phyloP scores from a whole-genome alignment of 2,113 vertebrate genomes.

The Mormyrus iriodes region DNA sequence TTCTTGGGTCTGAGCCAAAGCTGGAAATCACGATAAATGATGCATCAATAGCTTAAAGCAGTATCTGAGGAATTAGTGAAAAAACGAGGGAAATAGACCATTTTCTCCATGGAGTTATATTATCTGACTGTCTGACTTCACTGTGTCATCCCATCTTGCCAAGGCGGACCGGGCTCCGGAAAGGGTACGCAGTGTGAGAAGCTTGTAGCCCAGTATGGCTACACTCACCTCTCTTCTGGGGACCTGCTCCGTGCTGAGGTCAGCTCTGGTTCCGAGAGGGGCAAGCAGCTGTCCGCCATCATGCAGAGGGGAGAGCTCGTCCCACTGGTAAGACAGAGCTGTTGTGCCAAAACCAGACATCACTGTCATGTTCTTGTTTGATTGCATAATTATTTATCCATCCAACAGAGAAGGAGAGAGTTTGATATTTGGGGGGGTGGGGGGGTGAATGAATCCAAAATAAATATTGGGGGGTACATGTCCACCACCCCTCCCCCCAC shows the following conservation, averaged over 20 bases:
- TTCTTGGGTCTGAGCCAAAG: not conserved
- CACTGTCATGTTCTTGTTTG: not conserved
- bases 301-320: constrained; percentile 97
- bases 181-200: constrained; percentile 97
- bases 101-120: not conserved
- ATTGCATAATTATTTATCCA: not conserved
- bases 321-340: constrained; percentile 73
- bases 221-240: constrained; percentile 93
- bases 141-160: too few species aligned
- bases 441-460: too few species aligned
- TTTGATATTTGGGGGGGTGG: too few species aligned
- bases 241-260: constrained; percentile 90
- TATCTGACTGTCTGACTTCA: not conserved
- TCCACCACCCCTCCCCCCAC: too few species aligned
- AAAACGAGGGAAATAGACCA: not conserved
- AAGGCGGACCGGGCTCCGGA: constrained; percentile 93
- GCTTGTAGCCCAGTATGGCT: constrained; percentile 88
- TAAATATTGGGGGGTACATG: too few species aligned
- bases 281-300: constrained; percentile 86
- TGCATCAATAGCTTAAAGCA: not conserved
- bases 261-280: constrained; percentile 80
- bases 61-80: not conserved
- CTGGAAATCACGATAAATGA: not conserved
- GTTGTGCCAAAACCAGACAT: not conserved
- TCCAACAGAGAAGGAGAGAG: too few species aligned